phyloP scores from a whole-genome alignment of 2,888 invertebrate species.

The Torymus auratus region DNA sequence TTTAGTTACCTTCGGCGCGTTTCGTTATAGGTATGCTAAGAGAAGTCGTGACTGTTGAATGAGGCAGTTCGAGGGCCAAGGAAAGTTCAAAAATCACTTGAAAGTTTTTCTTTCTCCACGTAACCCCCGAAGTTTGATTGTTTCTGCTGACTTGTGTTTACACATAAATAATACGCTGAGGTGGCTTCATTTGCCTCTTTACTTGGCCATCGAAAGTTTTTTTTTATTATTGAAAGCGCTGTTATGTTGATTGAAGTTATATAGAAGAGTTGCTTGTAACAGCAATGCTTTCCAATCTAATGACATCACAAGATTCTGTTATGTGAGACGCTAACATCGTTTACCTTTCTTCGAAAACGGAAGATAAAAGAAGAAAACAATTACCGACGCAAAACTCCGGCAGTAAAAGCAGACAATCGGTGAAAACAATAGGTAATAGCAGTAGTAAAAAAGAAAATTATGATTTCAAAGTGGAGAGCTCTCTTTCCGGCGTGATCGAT shows the following conservation, averaged over 20 bases:
- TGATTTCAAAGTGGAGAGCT: conserved; percentile 14
- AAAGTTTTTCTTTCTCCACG: conserved; percentile 30
- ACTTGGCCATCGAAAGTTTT: too few species aligned
- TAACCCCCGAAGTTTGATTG: not conserved
- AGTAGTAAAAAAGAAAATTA: conserved; percentile 8
- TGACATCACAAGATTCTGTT: too few species aligned
- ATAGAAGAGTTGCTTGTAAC: too few species aligned
- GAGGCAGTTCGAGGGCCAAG: conserved; percentile 4
- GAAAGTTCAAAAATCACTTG: conserved; percentile 34
- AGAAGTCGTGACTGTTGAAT: conserved; percentile 4
- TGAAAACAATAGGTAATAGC: conserved; percentile 40
- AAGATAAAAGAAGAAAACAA: conserved; percentile 10
- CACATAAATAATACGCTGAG: conserved; percentile 13
- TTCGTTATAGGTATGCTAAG: too few species aligned
- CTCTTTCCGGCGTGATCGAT: conserved; percentile 5
- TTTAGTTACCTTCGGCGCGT: too few species aligned
- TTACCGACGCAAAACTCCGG: not conserved
- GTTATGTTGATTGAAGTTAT: too few species aligned
- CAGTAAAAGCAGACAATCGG: conserved; percentile 8
- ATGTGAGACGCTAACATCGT: too few species aligned
- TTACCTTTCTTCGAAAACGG: too few species aligned
- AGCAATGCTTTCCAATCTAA: too few species aligned
- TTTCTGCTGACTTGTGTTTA: conserved; percentile 9
- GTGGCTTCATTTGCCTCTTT: too few species aligned
- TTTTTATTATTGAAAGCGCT: too few species aligned